These are phyloP conservation scores for Motacilla tschutschensis DNA, from an alignment of 2,113 vertebrate species.

Conservation along the genomic window DNA sequence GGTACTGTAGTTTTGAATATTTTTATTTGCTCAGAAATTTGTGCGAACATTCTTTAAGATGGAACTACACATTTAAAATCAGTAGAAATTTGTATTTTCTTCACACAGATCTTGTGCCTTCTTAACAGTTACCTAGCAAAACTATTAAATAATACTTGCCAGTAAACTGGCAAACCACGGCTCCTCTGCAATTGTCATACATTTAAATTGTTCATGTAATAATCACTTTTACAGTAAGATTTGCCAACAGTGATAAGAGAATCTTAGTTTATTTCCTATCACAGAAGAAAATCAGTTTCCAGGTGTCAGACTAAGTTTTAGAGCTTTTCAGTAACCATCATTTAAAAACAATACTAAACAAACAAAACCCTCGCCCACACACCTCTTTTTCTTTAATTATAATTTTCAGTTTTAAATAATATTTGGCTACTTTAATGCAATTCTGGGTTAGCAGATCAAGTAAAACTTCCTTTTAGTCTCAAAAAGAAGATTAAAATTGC, in stretches of 20 bases:
- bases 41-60: slow-evolving; percentile 5
- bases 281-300: not conserved
- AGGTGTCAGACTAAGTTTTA: not conserved
- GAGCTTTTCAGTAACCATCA: not conserved
- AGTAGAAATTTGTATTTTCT: slow-evolving; percentile 2
- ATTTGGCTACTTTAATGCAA: not conserved
- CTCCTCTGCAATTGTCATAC: not conserved
- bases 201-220: not conserved
- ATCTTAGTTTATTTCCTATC: not conserved
- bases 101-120: not conserved
- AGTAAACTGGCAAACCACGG: not conserved
- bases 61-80: slow-evolving; percentile 9
- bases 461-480: not conserved
- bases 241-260: not conserved
- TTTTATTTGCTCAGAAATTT: slow-evolving; percentile 72
- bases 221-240: not conserved
- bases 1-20: slow-evolving; percentile 65
- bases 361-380: not conserved
- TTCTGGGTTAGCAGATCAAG: not conserved
- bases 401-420: not conserved
- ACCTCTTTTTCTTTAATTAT: not conserved
- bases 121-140: slow-evolving; percentile 5
- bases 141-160: not conserved
- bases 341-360: not conserved
- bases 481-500: not conserved